phyloP scores from a whole-genome alignment of 1,140 invertebrate genomes.

The Portunus trituberculatus region DNA sequence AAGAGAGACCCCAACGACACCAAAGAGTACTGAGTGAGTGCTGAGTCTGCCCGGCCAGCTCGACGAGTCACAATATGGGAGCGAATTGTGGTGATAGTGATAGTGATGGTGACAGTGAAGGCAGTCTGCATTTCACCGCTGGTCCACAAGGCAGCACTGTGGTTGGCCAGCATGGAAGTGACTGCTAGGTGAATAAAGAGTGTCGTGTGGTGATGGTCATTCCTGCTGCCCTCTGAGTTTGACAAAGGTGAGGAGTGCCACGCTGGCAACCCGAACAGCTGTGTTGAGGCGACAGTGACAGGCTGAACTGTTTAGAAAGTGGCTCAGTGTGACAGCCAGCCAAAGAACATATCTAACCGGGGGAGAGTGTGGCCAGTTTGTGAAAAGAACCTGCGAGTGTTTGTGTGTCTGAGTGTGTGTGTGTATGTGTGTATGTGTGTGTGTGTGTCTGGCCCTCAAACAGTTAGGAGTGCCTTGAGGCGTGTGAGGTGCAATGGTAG shows the following conservation, averaged over 20 bases:
- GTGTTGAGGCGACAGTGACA: neutral
- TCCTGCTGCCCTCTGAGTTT: neutral
- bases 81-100: neutral
- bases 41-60: no score
- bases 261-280: neutral
- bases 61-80: neutral
- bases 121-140: neutral
- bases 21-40: constrained; percentile 73
- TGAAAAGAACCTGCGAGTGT: neutral
- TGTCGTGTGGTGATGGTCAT: neutral
- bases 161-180: neutral
- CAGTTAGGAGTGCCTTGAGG: neutral
- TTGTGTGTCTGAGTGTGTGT: neutral
- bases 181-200: neutral
- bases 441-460: neutral
- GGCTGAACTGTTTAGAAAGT: neutral
- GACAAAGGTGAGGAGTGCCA: neutral
- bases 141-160: neutral
- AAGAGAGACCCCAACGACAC: constrained; percentile 79
- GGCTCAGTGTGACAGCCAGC: neutral
- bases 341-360: neutral
- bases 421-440: neutral
- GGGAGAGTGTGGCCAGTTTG: neutral
- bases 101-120: neutral
- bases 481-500: neutral